phyloP scores from a whole-genome alignment of 2,888 invertebrate genomes.

The Cabera pusaria region DNA sequence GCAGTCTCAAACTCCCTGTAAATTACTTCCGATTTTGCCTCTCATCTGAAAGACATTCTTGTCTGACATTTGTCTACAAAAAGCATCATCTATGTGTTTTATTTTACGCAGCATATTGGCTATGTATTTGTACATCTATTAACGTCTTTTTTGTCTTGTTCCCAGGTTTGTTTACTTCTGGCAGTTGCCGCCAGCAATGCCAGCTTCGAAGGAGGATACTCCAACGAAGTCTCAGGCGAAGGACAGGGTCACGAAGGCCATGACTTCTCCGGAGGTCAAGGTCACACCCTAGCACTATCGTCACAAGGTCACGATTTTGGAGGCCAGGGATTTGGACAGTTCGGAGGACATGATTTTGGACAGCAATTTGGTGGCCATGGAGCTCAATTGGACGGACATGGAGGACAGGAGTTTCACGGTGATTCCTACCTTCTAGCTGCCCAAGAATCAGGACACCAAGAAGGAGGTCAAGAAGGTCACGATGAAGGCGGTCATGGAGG shows the following conservation, averaged over 20 bases:
- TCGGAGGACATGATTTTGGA: constrained; percentile 31
- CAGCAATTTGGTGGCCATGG: constrained; percentile 30
- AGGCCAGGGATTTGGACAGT: constrained; percentile 34
- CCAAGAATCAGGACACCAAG: constrained; percentile 50
- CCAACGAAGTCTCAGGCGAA: constrained; percentile 48
- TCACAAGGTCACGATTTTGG: constrained; percentile 34
- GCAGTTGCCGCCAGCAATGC: constrained; percentile 73
- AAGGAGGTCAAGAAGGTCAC: constrained; percentile 28
- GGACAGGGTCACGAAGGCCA: constrained; percentile 43
- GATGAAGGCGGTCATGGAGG: constrained; percentile 1
- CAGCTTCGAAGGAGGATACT: constrained; percentile 50
- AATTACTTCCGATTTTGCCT: no score
- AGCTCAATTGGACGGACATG: no score
- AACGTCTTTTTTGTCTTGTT: constrained; percentile 30
- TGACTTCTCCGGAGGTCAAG: constrained; percentile 44
- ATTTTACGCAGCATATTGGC: no score
- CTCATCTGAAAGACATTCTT: no score
- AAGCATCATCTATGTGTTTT: no score
- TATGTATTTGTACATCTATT: no score
- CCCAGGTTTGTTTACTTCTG: constrained; percentile 71
- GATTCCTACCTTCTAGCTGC: constrained; percentile 72
- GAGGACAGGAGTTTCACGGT: constrained; percentile 43
- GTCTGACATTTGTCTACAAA: no score
- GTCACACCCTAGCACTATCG: constrained; percentile 33
- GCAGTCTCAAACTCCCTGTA: no score